phyloP scores from a whole-genome alignment of 2,113 vertebrate genomes.

The Anseranas semipalmata region DNA sequence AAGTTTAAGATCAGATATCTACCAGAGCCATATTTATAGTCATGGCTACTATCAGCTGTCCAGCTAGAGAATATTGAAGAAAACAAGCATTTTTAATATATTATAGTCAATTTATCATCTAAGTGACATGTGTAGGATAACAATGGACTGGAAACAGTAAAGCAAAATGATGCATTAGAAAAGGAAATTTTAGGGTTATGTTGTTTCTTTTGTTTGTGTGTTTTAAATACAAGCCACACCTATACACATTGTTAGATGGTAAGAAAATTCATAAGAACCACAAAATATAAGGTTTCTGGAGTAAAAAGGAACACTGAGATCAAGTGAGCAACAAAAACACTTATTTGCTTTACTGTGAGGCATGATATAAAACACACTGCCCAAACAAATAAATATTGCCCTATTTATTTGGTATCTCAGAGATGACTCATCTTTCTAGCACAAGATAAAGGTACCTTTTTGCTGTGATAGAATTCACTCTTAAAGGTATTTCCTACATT shows the following conservation, averaged over 20 bases:
- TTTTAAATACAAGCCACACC: slow-evolving; percentile 38
- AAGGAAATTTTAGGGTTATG: slow-evolving; percentile 57
- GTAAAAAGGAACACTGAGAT: slow-evolving; percentile 8
- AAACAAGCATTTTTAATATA: slow-evolving; percentile 83
- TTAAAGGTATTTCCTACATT: not conserved
- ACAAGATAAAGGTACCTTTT: slow-evolving; percentile 6
- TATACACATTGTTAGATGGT: not conserved
- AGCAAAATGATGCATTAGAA: slow-evolving; percentile 73
- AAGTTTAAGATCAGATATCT: slow-evolving; percentile 86
- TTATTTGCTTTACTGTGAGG: not conserved
- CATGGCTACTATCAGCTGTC: slow-evolving; percentile 87
- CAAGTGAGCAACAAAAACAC: not conserved
- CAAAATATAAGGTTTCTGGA: slow-evolving; percentile 14
- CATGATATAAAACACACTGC: not conserved
- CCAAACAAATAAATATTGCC: not conserved
- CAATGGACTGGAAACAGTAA: slow-evolving; percentile 64
- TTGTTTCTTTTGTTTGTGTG: not conserved
- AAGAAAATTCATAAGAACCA: slow-evolving; percentile 26
- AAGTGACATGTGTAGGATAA: slow-evolving; percentile 80
- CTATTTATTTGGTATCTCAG: not conserved
- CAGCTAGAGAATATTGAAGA: slow-evolving; percentile 80
- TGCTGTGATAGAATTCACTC: not conserved
- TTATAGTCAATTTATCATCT: slow-evolving; percentile 84
- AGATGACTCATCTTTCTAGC: not conserved
- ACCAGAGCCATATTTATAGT: slow-evolving; percentile 79